Evolutionary conservation across 1,140 invertebrate genomes (phyloP), one percentile per base, ranked within the genome.

Genomic region (Drosophila suzukii): DNA sequence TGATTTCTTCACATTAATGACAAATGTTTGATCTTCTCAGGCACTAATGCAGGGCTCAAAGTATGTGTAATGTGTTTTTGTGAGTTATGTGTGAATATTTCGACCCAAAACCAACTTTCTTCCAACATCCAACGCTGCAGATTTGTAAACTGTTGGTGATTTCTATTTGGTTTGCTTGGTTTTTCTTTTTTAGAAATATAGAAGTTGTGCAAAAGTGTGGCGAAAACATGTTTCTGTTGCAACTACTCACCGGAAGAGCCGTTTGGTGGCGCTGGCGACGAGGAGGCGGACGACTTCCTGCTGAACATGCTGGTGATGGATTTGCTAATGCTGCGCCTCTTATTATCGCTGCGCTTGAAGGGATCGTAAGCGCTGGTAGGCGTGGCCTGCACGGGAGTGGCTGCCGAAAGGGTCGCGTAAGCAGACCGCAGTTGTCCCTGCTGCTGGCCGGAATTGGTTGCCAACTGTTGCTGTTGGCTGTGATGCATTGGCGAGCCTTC

Each of bases 261-360:
- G 54, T 63, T 63, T 6, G 17, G 24, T 6, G 66, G 32, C 4
- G 36, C 53, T 12, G 60, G 4, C 13, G 76, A 34, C 17, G 75
- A 30, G n/a, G 56, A 8, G 24, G 57, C 60, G 0, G 89, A 59
- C 66, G 89, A 62, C 67, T 81, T 92, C 1, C 95, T 94, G 75
- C 93, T 94, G 74, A 97, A 96, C 93, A 97, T 95, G 90, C 94
- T 95, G 6, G 95, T 95, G 44, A 97, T 92, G 17, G 95, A 95
- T 7, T 94, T 94, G 7, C 95, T 96, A 17, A 97, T 93, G 89
- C 96, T 97, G 70, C 94, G 94, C 38, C 95, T 93, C 92, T 96
- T 97, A 17, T 93, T 93, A 75, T 96, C 95, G 12, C 93, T 93
- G 47, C 95, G 92, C 68, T 93, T 93, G 65, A 94, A 94, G 0